These are phyloP conservation scores for Lontra canadensis DNA, from an alignment of 2,113 vertebrate genomes.

Conservation along the genomic window DNA sequence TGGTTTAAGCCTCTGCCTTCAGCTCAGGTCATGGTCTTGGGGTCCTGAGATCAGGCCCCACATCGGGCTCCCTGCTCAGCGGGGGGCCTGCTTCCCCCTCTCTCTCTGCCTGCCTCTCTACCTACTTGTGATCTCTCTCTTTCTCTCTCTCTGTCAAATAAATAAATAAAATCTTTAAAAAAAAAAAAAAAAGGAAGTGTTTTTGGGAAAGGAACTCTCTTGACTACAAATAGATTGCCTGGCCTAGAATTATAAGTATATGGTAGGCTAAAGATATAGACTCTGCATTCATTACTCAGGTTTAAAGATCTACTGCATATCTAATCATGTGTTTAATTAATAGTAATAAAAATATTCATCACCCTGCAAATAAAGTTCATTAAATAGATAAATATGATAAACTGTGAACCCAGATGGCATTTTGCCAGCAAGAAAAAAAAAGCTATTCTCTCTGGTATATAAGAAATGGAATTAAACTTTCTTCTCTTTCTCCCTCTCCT, in stretches of 20 bases:
- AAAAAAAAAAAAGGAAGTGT: background rate
- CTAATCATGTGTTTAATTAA: background rate
- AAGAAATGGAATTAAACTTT: background rate
- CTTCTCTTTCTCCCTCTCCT: too few species aligned
- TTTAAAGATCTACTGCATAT: slow-evolving; percentile 43
- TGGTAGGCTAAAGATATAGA: background rate
- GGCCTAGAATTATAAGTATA: slow-evolving; percentile 12
- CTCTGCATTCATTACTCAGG: background rate
- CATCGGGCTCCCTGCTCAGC: too few species aligned
- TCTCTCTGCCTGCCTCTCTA: too few species aligned
- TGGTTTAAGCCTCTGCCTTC: too few species aligned
- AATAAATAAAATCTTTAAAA: too few species aligned
- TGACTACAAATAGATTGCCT: slow-evolving; percentile 25
- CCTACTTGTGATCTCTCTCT: too few species aligned
- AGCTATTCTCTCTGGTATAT: background rate
- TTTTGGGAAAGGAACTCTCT: background rate
- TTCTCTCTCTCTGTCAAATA: too few species aligned
- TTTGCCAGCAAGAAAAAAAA: slow-evolving; percentile 5
- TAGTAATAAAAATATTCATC: slow-evolving; percentile 45
- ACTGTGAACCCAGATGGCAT: background rate
- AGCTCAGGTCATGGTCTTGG: too few species aligned
- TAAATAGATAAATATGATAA: slow-evolving; percentile 41
- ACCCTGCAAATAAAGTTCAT: slow-evolving; percentile 7
- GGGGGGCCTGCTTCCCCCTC: too few species aligned
- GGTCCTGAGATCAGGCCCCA: too few species aligned